Conservation (phyloP, 1,140 invertebrate genomes). For the Heliconius hewitsoni region DNA sequence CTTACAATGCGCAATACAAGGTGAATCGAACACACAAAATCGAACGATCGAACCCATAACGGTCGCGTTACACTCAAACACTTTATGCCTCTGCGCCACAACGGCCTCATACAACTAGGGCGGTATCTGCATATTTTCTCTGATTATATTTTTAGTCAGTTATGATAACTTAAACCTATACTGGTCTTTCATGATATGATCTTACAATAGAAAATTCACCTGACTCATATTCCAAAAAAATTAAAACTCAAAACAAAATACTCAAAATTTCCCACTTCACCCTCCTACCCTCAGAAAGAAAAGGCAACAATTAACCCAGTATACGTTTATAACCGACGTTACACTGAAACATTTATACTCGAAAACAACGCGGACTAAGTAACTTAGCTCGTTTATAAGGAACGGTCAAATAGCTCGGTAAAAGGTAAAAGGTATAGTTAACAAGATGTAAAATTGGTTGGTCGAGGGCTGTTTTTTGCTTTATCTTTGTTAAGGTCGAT, state of each 20-base stretch:
- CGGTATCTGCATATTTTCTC: no score
- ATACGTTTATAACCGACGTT: constrained; percentile 17
- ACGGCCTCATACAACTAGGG: no score
- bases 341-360: constrained; percentile 41
- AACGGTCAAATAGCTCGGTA: constrained; percentile 50
- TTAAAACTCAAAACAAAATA: background rate
- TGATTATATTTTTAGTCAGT: no score
- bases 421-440: constrained; percentile 55
- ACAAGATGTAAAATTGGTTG: constrained; percentile 48
- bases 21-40: no score
- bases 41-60: no score
- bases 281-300: background rate
- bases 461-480: constrained; percentile 6
- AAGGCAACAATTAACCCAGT: constrained; percentile 20
- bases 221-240: background rate
- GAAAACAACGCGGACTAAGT: constrained; percentile 44
- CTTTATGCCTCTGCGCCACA: no score
- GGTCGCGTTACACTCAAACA: no score
- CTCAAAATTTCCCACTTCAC: background rate
- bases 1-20: no score
- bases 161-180: no score
- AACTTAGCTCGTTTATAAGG: constrained; percentile 48
- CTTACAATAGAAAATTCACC: no score
- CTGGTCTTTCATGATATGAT: no score
- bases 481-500: background rate